Percentiles rank a stretch among this genome's conserved stretches.
phyloP scores from a whole-genome alignment of 1,140 invertebrate species.

The Metopolophium dirhodum region DNA sequence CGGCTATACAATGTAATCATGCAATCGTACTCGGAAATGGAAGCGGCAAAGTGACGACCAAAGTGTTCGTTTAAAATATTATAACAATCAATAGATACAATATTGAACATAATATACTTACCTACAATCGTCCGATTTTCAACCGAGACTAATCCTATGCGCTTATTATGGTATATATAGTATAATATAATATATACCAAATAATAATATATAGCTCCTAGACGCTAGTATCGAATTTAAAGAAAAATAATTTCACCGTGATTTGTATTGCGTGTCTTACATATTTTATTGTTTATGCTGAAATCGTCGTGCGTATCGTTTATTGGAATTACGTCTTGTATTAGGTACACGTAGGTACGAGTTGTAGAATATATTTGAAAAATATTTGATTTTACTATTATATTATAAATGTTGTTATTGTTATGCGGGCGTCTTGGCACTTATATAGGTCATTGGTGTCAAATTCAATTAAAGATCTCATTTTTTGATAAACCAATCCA shows the following conservation, averaged over 20 bases:
- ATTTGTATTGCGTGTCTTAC: conserved; percentile 1
- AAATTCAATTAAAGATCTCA: background rate
- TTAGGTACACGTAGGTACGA: conserved; percentile 12
- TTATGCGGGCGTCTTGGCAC: background rate
- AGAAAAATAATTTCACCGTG: background rate
- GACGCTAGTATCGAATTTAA: background rate
- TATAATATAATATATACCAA: background rate
- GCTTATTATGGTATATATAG: no score
- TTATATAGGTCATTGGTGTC: background rate
- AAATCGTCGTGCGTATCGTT: background rate
- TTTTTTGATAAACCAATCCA: background rate
- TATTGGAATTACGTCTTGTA: background rate
- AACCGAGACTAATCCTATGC: no score
- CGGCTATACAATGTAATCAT: no score
- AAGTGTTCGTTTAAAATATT: background rate
- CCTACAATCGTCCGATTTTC: no score
- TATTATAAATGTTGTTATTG: background rate
- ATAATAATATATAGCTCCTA: background rate
- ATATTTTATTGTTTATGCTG: background rate
- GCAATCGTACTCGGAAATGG: background rate
- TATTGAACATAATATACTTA: no score
- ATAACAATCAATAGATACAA: no score
- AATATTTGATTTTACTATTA: background rate
- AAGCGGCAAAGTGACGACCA: background rate
- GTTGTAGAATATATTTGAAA: background rate